phyloP scores from a whole-genome alignment of 2,113 vertebrate genomes.

The Zeus faber region DNA sequence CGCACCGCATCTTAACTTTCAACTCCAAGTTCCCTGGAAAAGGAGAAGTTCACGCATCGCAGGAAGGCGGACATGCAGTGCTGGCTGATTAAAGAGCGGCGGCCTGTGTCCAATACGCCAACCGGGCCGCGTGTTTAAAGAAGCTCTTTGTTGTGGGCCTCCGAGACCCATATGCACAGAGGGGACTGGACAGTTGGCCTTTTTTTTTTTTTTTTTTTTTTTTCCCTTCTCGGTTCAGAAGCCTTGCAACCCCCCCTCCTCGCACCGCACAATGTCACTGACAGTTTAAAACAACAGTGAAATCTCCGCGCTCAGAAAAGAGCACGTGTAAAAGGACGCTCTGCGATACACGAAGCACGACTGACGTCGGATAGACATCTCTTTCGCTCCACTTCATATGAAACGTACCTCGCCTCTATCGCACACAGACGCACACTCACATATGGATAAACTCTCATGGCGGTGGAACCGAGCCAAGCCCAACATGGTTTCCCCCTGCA shows the following conservation, averaged over 20 bases:
- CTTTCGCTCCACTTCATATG: constrained; percentile 13
- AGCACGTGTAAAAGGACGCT: constrained; percentile 4
- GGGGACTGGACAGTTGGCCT: too few species aligned
- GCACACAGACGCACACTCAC: constrained; percentile 21
- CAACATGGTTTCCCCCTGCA: constrained; percentile 47
- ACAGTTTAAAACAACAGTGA: constrained; percentile 2
- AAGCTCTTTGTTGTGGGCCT: constrained; percentile 33
- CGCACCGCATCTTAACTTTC: background rate
- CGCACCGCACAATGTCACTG: too few species aligned
- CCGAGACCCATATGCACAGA: constrained; percentile 19
- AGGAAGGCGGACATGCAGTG: constrained; percentile 28
- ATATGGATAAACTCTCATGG: constrained; percentile 35
- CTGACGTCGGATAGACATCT: constrained; percentile 13
- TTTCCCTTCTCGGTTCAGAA: too few species aligned
- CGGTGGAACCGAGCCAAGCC: constrained; percentile 34
- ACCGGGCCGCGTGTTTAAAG: constrained; percentile 29
- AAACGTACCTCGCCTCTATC: constrained; percentile 18
- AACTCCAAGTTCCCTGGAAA: constrained; percentile 18
- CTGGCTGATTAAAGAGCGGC: constrained; percentile 36
- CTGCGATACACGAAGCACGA: background rate
- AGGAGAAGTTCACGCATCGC: constrained; percentile 28
- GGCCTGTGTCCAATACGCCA: constrained; percentile 17
- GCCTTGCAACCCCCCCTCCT: too few species aligned
- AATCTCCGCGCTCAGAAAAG: constrained; percentile 7
- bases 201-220: too few species aligned